Conservation (phyloP, 2,113 vertebrate genomes). For the Narcine bancroftii region DNA sequence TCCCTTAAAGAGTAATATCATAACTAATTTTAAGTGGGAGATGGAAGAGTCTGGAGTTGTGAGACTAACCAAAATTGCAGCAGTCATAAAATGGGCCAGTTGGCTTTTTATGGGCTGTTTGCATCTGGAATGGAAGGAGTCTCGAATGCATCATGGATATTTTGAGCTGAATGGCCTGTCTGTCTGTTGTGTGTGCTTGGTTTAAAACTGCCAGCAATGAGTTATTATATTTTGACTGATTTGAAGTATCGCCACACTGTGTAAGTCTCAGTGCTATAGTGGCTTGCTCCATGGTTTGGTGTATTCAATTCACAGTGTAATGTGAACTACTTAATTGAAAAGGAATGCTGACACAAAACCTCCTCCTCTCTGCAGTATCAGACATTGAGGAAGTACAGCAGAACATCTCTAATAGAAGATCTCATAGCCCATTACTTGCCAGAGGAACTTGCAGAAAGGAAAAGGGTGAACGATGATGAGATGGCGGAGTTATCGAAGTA, state of each 20-base stretch:
- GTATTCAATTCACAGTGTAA: background rate
- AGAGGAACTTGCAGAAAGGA: slow-evolving; percentile 71
- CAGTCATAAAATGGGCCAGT: too few relatives aligned
- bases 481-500: slow-evolving; percentile 89
- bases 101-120: too few relatives aligned
- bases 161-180: background rate
- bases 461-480: slow-evolving; percentile 75
- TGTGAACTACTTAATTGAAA: background rate
- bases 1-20: too few relatives aligned
- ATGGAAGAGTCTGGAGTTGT: too few relatives aligned
- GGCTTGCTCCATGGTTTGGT: background rate
- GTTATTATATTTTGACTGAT: background rate
- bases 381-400: slow-evolving; percentile 71
- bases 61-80: too few relatives aligned
- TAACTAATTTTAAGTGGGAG: too few relatives aligned
- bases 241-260: background rate
- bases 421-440: slow-evolving; percentile 79
- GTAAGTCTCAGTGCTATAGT: background rate
- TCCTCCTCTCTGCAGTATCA: slow-evolving; percentile 59
- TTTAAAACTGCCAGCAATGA: background rate
- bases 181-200: background rate
- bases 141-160: background rate
- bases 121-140: background rate
- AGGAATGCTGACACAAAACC: background rate
- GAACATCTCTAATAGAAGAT: slow-evolving; percentile 76